Evolutionary conservation across 2,797 vertebrate species (phyloP).

Genomic region (Calcarius lapponicus): DNA sequence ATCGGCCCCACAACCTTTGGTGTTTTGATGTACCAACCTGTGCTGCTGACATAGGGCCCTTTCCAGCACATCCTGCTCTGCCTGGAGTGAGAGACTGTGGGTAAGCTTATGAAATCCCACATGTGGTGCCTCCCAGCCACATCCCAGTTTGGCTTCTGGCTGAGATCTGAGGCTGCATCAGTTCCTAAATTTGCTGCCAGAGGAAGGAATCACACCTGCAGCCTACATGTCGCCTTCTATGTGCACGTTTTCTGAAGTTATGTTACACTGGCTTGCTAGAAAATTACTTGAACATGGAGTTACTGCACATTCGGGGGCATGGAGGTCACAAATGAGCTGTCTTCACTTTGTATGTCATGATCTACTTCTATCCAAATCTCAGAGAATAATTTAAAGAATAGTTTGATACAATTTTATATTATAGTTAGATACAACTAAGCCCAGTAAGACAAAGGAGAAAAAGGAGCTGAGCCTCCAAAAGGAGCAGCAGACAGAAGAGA

Average conservation of each 20-base stretch:
- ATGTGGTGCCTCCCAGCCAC: rapidly evolving
- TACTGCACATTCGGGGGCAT: background rate
- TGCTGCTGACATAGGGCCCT: background rate
- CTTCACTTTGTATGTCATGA: background rate
- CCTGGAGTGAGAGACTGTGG: background rate
- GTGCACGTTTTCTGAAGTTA: background rate
- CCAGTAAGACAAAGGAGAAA: background rate
- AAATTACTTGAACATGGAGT: background rate
- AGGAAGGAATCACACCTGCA: background rate
- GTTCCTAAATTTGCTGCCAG: background rate
- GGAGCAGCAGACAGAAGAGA: background rate
- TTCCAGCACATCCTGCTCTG: background rate
- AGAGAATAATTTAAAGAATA: background rate
- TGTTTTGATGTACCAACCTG: background rate
- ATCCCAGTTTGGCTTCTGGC: background rate
- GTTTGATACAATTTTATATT: background rate
- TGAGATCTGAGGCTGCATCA: background rate
- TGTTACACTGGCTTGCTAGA: background rate
- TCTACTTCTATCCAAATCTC: background rate
- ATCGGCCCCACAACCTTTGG: background rate
- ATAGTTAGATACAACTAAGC: background rate
- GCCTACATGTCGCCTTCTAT: rapidly evolving
- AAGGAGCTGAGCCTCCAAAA: background rate
- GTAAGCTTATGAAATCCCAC: background rate
- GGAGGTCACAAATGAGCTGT: background rate